Evolutionary conservation across 2,888 invertebrate genomes (phyloP), one percentile per base, ranked within the genome.

Genomic region (Ephialtes manifestator): DNA sequence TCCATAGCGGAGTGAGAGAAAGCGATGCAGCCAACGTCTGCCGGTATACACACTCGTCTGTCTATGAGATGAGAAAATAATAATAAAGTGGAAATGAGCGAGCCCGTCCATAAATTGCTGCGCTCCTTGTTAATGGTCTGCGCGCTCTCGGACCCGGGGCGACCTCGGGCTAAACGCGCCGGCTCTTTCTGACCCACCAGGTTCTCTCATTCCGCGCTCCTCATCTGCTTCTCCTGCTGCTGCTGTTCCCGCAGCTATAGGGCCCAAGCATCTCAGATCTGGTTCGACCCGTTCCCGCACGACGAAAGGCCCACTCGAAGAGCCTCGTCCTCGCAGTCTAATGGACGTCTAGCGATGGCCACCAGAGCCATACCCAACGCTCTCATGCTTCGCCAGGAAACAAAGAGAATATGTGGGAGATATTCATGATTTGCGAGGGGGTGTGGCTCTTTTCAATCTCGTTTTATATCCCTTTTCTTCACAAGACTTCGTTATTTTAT

Each of bases 1-100:
- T 88, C 87, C 87, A 87, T 87, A 89, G 90, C 90, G 90, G 92
- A 92, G 91, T 90, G 90, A 93, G 89, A 89, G 89, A 89, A 91
- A 90, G 89, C 91, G 91, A 72, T 55, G 39, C 72, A 68, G 24
- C 10, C 24, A 39, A n/a, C 60, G 60, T 31, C 35, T n/a, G 31
- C n/a, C 43, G 55, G 20, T 68, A 46, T 46, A 68, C 48, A 48
- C 68, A 39, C 71, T n/a, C 71, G 24, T 39, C 24, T 43, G 93
- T 93, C 93, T 93, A 92, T 92, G 93, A 93, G 93, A 93, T 93
- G 93, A 93, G 93, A 93, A 93, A 93, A 93, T 93, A 93, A 93
- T 93, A 93, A 93, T 93, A 92, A 93, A 93, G 93, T 93, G 93
- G 92, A 93, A 93, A 93, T 93, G 93, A 93, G 93, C 91, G 92